phyloP scores from a whole-genome alignment of 2,797 vertebrate genomes.

The Pangasius krempfi region DNA sequence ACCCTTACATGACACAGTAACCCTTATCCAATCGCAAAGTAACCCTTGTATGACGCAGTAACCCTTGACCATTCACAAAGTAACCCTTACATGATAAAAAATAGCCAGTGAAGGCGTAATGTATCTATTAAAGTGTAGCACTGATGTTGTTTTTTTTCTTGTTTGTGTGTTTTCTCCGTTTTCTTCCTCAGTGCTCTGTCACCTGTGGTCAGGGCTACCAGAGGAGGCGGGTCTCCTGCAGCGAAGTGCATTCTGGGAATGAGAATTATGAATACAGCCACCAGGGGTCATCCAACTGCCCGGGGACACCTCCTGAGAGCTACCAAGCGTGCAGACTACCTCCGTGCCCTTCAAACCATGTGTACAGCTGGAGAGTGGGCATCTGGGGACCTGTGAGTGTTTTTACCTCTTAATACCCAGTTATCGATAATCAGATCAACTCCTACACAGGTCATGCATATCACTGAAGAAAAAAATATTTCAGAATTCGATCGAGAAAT shows the following conservation, averaged over 20 bases:
- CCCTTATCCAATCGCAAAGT: too few species aligned
- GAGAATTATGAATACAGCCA: conserved; percentile 92
- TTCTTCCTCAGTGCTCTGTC: conserved; percentile 84
- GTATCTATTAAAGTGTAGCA: background rate
- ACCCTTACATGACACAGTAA: too few species aligned
- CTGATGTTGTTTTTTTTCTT: background rate
- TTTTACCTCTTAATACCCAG: background rate
- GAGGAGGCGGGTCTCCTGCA: conserved; percentile 92
- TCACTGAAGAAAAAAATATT: background rate
- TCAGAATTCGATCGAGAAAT: background rate
- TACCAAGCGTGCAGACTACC: conserved; percentile 81
- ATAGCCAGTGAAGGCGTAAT: background rate
- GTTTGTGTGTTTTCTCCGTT: background rate
- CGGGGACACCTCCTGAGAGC: conserved; percentile 85
- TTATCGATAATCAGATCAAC: background rate
- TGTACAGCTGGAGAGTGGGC: conserved; percentile 85
- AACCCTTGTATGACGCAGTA: too few species aligned
- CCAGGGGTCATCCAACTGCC: conserved; percentile 86
- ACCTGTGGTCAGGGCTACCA: conserved; percentile 91
- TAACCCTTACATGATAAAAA: background rate
- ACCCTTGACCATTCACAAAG: background rate
- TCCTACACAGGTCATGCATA: background rate
- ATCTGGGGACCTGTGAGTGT: conserved; percentile 90
- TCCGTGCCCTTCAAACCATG: conserved; percentile 74
- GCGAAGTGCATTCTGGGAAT: conserved; percentile 89